These are phyloP conservation scores for Premnoplex brunnescens DNA, from an alignment of 2,797 vertebrate genomes.

Conservation along the genomic window DNA sequence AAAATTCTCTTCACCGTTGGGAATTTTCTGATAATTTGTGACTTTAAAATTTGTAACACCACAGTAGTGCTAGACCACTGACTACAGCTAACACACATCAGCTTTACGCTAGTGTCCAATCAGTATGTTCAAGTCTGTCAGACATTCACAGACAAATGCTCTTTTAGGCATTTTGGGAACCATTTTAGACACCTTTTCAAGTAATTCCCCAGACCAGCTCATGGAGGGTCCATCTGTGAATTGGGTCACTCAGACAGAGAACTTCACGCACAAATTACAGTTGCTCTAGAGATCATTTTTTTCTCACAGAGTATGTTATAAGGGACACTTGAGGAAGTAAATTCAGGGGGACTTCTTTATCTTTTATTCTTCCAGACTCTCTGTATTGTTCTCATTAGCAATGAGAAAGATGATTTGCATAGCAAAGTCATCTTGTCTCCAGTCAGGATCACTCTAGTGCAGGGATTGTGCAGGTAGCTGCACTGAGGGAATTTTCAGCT, in stretches of 20 bases:
- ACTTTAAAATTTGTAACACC: background rate
- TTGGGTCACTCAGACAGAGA: background rate
- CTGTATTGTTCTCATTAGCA: background rate
- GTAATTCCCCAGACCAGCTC: background rate
- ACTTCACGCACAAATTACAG: background rate
- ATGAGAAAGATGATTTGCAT: background rate
- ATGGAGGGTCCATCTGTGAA: background rate
- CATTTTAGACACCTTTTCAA: background rate
- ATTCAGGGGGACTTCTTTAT: background rate
- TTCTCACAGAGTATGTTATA: background rate
- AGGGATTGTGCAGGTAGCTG: background rate
- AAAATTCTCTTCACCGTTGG: background rate
- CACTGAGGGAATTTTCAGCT: constrained; percentile 1
- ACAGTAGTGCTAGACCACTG: background rate
- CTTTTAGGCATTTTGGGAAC: background rate
- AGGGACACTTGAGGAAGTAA: background rate
- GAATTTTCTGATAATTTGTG: background rate
- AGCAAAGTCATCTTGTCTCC: background rate
- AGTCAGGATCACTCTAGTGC: background rate
- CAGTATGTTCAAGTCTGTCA: background rate
- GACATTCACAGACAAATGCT: background rate
- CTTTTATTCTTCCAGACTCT: background rate
- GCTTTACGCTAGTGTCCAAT: background rate
- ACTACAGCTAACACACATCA: background rate
- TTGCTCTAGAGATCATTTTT: background rate